A percentile compares a stretch with the other conserved stretches of the same genome.
Evolutionary conservation across 1,140 invertebrate species (phyloP).

Genomic region (Dolichoris vasculosae): DNA sequence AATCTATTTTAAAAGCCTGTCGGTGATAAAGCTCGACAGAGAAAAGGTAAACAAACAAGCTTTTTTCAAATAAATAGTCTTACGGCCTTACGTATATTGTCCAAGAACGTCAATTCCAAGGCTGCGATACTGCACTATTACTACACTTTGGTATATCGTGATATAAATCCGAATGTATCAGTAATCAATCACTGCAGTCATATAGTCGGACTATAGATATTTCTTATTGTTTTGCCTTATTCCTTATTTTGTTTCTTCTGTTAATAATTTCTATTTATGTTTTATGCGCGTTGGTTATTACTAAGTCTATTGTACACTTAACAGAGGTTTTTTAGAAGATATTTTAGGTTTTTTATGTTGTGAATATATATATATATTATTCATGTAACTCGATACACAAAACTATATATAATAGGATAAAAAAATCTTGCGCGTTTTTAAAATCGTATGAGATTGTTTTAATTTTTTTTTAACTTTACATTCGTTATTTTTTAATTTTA

Average conservation of each 20-base stretch:
- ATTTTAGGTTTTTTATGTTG: too few species aligned
- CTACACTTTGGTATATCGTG: background rate
- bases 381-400: too few species aligned
- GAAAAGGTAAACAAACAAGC: background rate
- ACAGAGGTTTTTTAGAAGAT: too few species aligned
- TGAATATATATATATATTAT: too few species aligned
- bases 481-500: too few species aligned
- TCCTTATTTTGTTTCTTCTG: background rate
- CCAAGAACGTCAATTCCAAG: background rate
- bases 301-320: too few species aligned
- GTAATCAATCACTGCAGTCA: background rate
- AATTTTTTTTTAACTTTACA: too few species aligned
- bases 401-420: too few species aligned
- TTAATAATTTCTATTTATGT: too few species aligned
- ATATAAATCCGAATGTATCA: background rate
- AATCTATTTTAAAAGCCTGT: constrained; percentile 15
- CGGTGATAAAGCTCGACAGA: background rate
- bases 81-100: background rate
- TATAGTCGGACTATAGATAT: background rate
- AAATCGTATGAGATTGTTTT: too few species aligned
- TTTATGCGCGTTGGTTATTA: too few species aligned
- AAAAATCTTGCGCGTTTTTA: too few species aligned
- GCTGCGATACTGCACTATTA: background rate
- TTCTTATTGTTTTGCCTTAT: background rate
- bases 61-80: background rate